phyloP scores from a whole-genome alignment of 2,888 invertebrate species.

The Alviniconcha strummeri region DNA sequence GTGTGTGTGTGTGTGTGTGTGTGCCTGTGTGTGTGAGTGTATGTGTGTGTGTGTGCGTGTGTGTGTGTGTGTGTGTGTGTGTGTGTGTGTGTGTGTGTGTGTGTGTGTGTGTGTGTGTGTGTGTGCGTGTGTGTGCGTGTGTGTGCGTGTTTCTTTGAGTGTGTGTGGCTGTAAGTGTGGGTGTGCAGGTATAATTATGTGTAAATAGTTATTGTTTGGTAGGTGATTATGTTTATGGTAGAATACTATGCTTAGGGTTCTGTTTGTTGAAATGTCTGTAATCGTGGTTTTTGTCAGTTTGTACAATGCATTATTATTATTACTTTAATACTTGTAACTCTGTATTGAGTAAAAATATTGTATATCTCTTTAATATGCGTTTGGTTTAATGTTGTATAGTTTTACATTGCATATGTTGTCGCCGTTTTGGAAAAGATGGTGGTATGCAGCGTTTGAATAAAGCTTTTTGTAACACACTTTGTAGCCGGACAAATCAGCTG shows the following conservation, averaged over 20 bases:
- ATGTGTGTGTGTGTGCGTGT: not conserved
- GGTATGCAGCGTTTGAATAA: no score
- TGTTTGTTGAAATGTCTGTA: not conserved
- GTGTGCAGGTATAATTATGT: not conserved
- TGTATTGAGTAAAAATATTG: no score
- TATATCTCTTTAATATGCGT: no score
- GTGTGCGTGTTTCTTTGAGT: constrained; percentile 12
- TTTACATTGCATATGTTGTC: no score
- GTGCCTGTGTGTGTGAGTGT: not conserved
- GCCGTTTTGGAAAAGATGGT: no score
- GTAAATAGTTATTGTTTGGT: not conserved
- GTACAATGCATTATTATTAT: not conserved
- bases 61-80: not conserved
- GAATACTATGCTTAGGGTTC: not conserved
- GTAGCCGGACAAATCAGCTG: no score
- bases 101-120: constrained; percentile 5
- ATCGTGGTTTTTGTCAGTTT: not conserved
- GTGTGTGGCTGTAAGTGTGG: constrained; percentile 9
- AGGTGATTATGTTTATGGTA: not conserved
- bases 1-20: not conserved
- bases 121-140: not conserved
- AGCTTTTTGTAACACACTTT: no score
- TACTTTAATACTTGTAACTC: no score
- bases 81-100: not conserved
- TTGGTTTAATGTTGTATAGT: no score